phyloP scores from a whole-genome alignment of 2,888 invertebrate genomes.

The Clivina fossor region DNA sequence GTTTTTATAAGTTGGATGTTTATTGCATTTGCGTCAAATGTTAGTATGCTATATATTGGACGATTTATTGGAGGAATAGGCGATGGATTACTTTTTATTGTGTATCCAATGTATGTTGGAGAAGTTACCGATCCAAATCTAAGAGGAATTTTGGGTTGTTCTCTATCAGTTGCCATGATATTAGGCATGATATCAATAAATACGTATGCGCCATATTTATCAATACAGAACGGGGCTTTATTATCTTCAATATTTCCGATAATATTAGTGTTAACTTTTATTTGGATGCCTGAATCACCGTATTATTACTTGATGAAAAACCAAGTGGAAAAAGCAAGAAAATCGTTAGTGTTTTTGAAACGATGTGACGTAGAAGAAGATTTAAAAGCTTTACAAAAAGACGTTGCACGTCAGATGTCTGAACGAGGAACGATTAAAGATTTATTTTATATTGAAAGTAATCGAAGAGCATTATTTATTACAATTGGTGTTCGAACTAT shows the following conservation, averaged over 20 bases:
- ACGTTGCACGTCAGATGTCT: conserved; percentile 46
- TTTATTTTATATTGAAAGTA: conserved; percentile 58
- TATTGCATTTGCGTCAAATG: conserved; percentile 19
- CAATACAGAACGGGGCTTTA: conserved; percentile 14
- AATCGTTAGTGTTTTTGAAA: conserved; percentile 43
- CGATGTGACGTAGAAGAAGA: conserved; percentile 44
- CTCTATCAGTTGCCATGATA: conserved; percentile 36
- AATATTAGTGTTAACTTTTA: conserved; percentile 29
- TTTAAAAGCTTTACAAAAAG: conserved; percentile 40
- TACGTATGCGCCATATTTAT: conserved; percentile 18
- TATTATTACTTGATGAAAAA: conserved; percentile 36
- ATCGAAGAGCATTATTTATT: conserved; percentile 64
- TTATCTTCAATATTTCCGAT: conserved; percentile 31
- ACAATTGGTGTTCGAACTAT: conserved; percentile 55
- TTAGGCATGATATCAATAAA: conserved; percentile 21
- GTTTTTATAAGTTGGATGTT: conserved; percentile 35
- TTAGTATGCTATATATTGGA: conserved; percentile 29
- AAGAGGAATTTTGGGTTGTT: conserved; percentile 39
- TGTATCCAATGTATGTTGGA: conserved; percentile 40
- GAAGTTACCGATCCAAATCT: conserved; percentile 41
- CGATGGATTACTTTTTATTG: conserved; percentile 39
- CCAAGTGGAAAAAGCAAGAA: conserved; percentile 40
- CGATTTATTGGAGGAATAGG: conserved; percentile 37
- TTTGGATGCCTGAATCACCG: conserved; percentile 39
- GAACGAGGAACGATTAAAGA: conserved; percentile 57